A percentile compares a stretch with the other conserved stretches of the same genome.
Conservation (phyloP, 2,797 vertebrate genomes). For the Fratercula arctica region DNA sequence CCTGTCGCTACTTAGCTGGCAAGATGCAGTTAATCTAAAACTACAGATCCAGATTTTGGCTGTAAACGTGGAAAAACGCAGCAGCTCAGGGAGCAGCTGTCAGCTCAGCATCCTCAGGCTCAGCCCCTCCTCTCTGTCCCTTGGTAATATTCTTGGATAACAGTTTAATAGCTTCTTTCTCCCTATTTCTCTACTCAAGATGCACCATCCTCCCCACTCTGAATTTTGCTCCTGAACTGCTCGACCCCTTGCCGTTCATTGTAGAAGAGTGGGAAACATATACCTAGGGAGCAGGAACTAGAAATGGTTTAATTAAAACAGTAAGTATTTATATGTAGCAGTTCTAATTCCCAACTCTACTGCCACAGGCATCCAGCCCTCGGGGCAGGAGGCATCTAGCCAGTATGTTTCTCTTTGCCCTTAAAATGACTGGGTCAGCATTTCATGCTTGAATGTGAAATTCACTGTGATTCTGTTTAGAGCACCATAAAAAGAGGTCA, state of each 20-base stretch:
- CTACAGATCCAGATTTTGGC: slow-evolving; percentile 32
- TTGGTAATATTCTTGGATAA: background rate
- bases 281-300: slow-evolving; percentile 37
- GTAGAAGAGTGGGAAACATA: background rate
- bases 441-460: slow-evolving; percentile 68
- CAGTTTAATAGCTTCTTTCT: slow-evolving; percentile 8
- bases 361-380: slow-evolving; percentile 42
- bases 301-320: slow-evolving; percentile 55
- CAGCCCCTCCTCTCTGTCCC: background rate
- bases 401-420: slow-evolving; percentile 55
- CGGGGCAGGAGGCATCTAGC: slow-evolving; percentile 37
- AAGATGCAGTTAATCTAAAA: background rate
- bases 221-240: background rate
- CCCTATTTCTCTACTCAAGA: background rate
- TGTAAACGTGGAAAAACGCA: background rate
- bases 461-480: slow-evolving; percentile 67
- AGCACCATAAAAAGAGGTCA: slow-evolving; percentile 72
- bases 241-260: background rate
- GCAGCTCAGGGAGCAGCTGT: slow-evolving; percentile 14
- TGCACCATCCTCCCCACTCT: background rate
- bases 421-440: slow-evolving; percentile 69
- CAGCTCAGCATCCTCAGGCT: background rate
- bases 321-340: slow-evolving; percentile 33
- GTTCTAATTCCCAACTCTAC: slow-evolving; percentile 17
- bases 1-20: background rate